phyloP scores from a whole-genome alignment of 53 echinoderm and acorn worm genomes.

The Echinometra lucunter region DNA sequence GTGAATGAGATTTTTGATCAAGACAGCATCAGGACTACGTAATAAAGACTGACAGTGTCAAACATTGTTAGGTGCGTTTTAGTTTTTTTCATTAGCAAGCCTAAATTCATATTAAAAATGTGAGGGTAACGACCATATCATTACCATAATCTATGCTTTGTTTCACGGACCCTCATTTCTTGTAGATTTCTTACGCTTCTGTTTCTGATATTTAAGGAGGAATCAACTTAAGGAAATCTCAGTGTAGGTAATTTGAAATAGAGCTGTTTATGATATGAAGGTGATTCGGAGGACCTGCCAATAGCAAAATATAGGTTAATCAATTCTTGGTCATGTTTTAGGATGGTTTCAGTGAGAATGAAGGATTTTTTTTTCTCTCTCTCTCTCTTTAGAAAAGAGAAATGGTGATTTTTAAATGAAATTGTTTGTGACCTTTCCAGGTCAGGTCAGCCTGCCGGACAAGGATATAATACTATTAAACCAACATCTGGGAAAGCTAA shows the following conservation, averaged over 20 bases:
- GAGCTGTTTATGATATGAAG: not conserved
- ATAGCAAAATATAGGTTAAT: not conserved
- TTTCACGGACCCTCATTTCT: not conserved
- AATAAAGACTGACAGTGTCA: too few species aligned
- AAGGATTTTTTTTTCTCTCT: not conserved
- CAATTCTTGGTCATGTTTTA: not conserved
- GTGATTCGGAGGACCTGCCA: too few species aligned
- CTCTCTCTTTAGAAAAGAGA: not conserved
- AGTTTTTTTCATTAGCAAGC: too few species aligned
- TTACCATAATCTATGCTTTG: not conserved
- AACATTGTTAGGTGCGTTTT: too few species aligned
- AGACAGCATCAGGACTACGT: too few species aligned
- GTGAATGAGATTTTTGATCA: too few species aligned
- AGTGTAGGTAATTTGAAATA: not conserved
- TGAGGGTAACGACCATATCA: not conserved
- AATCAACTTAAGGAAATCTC: not conserved
- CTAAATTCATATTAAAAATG: too few species aligned
- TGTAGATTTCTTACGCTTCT: not conserved
- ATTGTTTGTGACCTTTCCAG: not conserved
- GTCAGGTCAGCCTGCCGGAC: not conserved
- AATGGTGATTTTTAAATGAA: too few species aligned
- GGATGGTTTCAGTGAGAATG: not conserved
- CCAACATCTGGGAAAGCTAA: constrained; percentile 11
- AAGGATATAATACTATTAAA: not conserved
- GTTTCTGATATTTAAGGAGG: not conserved